Base-by-base conservation (phyloP, 2,797 vertebrate species). In the Miichthys miiuy region DNA sequence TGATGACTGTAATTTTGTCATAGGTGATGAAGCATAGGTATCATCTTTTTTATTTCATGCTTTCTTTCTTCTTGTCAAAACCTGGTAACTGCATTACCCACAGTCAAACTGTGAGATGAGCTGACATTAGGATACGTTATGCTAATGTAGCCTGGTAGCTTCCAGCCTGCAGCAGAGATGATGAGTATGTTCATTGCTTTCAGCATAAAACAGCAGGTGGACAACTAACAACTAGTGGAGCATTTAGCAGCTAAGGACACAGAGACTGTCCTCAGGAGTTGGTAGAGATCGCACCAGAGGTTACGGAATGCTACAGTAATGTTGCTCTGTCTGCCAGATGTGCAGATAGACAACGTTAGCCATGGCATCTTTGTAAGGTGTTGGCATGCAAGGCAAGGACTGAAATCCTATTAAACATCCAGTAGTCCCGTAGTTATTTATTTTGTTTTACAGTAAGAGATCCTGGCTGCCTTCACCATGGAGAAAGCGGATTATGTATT, bases 401-500 rank as follows among this genome's bases (percentile, higher is more conserved):
- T 67, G 61, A 73, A 81, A 88, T 81, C 69, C 66, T 75, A 72
- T 81, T 75, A 87, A 81, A 77, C 17, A 57, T 27, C 41, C 27
- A 20, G 55, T 58, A 51, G 18, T 60, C 52, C 58, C 20, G 25
- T 20, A 60, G 62, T 71, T 63, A 66, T 79, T 93, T 86, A 87
- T 92, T 87, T 88, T 84, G 80, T 79, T 82, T 65, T 75, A 85
- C 57, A 73, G 41, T 70, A 79, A 77, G 83, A 88, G 80, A 91
- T 73, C 67, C 76, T 83, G 80, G 79, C 84, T 78, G 80, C 67
- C 74, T 79, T 74, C 50, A 56, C 72, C 77, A 79, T 48, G 68
- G 58, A 82, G 79, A 89, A 91, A 90, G 87, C 91, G 92, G 91
- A 93, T 93, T 93, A 92, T 83, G 66, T 61, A 34, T 86, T 85